Conservation (phyloP, 2,888 invertebrate species). For the Idaea straminata region DNA sequence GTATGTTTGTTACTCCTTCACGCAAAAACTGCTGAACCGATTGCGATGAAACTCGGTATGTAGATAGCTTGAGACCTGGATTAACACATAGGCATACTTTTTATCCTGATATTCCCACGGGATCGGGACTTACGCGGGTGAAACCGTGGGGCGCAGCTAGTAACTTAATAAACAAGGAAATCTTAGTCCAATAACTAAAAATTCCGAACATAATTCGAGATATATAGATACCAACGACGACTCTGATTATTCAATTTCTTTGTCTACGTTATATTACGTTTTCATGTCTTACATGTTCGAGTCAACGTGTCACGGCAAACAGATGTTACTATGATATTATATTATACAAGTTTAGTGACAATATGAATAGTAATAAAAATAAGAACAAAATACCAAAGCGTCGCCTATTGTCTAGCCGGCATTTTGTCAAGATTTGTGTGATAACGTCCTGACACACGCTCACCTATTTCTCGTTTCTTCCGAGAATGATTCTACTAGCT, state of each 20-base stretch:
- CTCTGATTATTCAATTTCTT: slow-evolving; percentile 3
- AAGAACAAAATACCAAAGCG: slow-evolving; percentile 42
- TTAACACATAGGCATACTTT: no score
- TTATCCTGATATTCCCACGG: no score
- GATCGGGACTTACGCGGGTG: no score
- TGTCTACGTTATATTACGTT: slow-evolving; percentile 5
- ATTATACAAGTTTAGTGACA: slow-evolving; percentile 15
- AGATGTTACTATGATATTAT: slow-evolving; percentile 5
- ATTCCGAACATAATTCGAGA: background rate
- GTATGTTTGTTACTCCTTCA: no score
- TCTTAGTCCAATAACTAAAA: background rate
- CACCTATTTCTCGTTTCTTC: slow-evolving; percentile 42
- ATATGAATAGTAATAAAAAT: slow-evolving; percentile 35
- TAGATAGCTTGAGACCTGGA: no score
- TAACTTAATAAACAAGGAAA: background rate
- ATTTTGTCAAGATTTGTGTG: slow-evolving; percentile 53
- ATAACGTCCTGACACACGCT: slow-evolving; percentile 39
- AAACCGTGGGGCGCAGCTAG: no score
- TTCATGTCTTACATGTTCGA: slow-evolving; percentile 2
- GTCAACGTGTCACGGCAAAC: slow-evolving; percentile 2
- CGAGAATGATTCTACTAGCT: slow-evolving; percentile 37
- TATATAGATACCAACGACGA: background rate
- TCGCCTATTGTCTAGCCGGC: slow-evolving; percentile 39
- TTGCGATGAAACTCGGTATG: no score
- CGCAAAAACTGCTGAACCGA: no score